Evolutionary conservation across 2,797 vertebrate genomes (phyloP).

Genomic region (Chrysocyon brachyurus): DNA sequence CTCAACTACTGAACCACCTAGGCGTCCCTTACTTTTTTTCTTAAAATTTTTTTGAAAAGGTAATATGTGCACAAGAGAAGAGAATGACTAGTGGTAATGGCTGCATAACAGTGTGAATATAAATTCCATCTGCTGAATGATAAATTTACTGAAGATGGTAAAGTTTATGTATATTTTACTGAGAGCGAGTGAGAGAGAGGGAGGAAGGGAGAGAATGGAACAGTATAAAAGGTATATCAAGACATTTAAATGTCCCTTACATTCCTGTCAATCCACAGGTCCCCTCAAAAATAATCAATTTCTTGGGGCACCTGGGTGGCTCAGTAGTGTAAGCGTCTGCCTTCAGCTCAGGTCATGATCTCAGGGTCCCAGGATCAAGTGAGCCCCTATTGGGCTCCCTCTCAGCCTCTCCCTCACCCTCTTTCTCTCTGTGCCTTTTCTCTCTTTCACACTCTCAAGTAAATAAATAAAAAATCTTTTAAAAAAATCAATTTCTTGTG

Average conservation of each 20-base stretch:
- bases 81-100: background rate
- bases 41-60: background rate
- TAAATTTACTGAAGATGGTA: background rate
- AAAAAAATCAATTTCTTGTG: background rate
- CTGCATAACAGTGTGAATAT: background rate
- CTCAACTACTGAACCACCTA: too few relatives aligned
- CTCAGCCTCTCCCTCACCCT: too few relatives aligned
- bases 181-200: background rate
- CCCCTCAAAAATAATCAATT: background rate
- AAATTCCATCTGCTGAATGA: background rate
- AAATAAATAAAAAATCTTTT: too few relatives aligned
- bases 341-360: too few relatives aligned
- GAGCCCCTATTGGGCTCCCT: too few relatives aligned
- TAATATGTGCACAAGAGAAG: background rate
- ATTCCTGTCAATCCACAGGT: background rate
- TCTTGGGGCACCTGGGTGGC: background rate
- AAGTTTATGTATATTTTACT: background rate
- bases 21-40: background rate
- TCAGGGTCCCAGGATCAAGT: too few relatives aligned
- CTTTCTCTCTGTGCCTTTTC: too few relatives aligned
- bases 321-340: too few relatives aligned
- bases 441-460: too few relatives aligned
- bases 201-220: background rate
- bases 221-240: background rate
- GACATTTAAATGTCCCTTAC: background rate